A percentile compares a stretch with the other conserved stretches of the same genome.
Evolutionary conservation across 2,888 invertebrate genomes (phyloP).

Genomic region (Pyrrhia umbra): DNA sequence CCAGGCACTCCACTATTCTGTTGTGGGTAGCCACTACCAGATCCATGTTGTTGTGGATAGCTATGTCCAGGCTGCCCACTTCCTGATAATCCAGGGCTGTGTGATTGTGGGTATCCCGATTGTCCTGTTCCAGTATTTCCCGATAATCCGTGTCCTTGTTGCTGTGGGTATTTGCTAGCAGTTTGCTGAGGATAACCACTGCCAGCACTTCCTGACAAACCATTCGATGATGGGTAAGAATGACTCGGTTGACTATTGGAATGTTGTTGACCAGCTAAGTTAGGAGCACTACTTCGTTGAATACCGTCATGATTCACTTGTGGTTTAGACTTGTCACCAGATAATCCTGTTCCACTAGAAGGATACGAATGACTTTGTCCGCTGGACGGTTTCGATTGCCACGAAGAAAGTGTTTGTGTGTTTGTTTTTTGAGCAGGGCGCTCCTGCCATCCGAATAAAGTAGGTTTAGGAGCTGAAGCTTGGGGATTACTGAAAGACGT

Average conservation of each 20-base stretch:
- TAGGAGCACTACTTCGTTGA: slow-evolving; percentile 77
- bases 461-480: slow-evolving; percentile 77
- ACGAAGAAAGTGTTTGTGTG: slow-evolving; percentile 69
- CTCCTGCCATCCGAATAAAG: slow-evolving; percentile 85
- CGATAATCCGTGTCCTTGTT: slow-evolving; percentile 39
- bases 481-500: slow-evolving; percentile 84
- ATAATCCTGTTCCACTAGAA: slow-evolving; percentile 80
- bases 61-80: slow-evolving; percentile 55
- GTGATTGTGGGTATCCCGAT: slow-evolving; percentile 66
- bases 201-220: slow-evolving; percentile 78
- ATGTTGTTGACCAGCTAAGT: slow-evolving; percentile 68
- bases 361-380: slow-evolving; percentile 81
- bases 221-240: slow-evolving; percentile 80
- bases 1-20: slow-evolving; percentile 69
- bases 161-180: slow-evolving; percentile 63
- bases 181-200: slow-evolving; percentile 67
- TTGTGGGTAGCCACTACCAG: slow-evolving; percentile 57
- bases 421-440: slow-evolving; percentile 72
- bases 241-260: slow-evolving; percentile 71
- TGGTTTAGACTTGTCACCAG: slow-evolving; percentile 77
- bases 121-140: slow-evolving; percentile 45
- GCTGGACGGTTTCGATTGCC: slow-evolving; percentile 72
- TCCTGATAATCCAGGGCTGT: slow-evolving; percentile 59
- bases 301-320: slow-evolving; percentile 78
- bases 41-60: slow-evolving; percentile 66